phyloP scores from a whole-genome alignment of 2,113 vertebrate species.

The Megaleporinus macrocephalus region DNA sequence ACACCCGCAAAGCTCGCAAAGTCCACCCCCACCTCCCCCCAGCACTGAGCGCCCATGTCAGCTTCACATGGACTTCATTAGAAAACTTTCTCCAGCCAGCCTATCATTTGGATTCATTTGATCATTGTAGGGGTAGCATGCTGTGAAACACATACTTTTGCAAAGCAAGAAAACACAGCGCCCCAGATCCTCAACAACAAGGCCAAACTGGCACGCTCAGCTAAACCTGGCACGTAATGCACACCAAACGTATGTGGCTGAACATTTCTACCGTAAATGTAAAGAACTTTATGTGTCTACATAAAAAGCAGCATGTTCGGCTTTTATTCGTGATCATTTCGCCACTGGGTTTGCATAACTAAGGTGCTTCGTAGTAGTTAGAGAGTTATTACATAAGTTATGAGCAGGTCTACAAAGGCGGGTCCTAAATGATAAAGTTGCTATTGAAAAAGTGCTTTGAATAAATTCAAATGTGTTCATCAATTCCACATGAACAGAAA shows the following conservation, averaged over 20 bases:
- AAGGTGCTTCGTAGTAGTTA: background rate
- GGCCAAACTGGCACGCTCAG: background rate
- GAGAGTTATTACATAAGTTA: background rate
- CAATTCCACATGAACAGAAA: background rate
- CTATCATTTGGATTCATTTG: background rate
- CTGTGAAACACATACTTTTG: background rate
- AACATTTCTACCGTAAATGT: background rate
- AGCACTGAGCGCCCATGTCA: background rate
- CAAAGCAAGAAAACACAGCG: background rate
- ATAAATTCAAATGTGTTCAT: background rate
- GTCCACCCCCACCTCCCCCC: background rate
- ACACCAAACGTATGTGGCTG: too few relatives aligned
- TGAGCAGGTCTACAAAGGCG: background rate
- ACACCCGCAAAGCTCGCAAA: constrained; percentile 1
- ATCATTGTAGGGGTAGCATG: background rate
- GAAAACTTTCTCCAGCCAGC: constrained; percentile 14
- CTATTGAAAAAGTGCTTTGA: background rate
- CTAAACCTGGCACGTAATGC: background rate
- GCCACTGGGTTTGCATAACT: background rate
- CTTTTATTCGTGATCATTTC: background rate
- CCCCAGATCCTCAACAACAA: background rate
- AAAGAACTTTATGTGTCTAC: background rate
- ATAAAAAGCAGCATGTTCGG: background rate
- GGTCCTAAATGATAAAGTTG: background rate
- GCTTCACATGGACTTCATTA: constrained; percentile 7